Conservation (phyloP, 2,113 vertebrate species). For the Calidris pugnax region DNA sequence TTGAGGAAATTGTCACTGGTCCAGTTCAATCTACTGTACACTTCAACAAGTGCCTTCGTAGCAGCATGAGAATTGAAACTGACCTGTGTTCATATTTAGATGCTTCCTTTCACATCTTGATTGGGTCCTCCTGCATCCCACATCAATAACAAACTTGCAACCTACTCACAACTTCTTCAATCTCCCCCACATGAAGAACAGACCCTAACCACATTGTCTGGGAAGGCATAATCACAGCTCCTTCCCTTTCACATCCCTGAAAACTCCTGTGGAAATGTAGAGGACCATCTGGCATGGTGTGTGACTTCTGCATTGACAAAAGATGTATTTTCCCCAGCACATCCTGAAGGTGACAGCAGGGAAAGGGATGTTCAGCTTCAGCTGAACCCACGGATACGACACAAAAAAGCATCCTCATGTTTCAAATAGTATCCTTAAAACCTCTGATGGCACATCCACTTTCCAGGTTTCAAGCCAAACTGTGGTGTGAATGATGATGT, state of each 20-base stretch:
- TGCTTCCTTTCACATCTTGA: background rate
- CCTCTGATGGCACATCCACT: background rate
- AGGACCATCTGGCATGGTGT: background rate
- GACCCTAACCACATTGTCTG: background rate
- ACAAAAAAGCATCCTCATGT: background rate
- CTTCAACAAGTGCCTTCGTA: background rate
- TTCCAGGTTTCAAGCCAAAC: background rate
- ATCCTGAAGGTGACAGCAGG: background rate
- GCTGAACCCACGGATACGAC: background rate
- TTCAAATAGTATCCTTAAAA: background rate
- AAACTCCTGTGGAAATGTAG: background rate
- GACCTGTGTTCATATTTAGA: background rate
- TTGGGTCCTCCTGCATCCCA: background rate
- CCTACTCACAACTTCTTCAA: background rate
- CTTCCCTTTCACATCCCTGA: background rate
- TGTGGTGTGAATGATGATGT: accelerated
- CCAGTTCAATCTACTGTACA: background rate
- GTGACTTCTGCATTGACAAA: background rate
- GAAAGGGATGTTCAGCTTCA: background rate
- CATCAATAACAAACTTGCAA: background rate
- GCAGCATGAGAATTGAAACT: background rate
- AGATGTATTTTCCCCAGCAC: background rate
- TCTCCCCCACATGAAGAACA: background rate
- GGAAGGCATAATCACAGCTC: background rate
- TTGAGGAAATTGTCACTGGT: background rate